Evolutionary conservation across 2,113 vertebrate genomes (phyloP).

Genomic region (Zosterops pallidus): DNA sequence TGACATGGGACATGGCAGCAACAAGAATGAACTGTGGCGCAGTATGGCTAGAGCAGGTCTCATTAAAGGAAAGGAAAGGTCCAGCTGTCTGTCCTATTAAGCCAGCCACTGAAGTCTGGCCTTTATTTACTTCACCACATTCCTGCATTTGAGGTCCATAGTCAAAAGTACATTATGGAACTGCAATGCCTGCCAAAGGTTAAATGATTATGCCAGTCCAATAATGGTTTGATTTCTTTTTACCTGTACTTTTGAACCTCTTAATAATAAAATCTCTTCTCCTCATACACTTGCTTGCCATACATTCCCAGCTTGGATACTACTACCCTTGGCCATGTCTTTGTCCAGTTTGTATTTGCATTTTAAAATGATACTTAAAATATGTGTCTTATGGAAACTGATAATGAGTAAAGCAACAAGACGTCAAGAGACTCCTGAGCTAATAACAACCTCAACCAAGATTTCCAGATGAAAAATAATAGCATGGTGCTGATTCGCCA

Average conservation of each 20-base stretch:
- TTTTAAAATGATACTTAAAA: not conserved
- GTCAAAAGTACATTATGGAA: not conserved
- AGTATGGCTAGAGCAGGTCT: not conserved
- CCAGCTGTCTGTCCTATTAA: not conserved
- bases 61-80: not conserved
- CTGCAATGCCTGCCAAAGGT: not conserved
- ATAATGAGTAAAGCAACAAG: not conserved
- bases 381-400: not conserved
- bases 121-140: not conserved
- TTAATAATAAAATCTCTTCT: not conserved
- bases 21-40: not conserved
- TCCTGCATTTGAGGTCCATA: not conserved
- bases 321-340: not conserved
- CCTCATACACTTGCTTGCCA: not conserved
- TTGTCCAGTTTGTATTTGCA: not conserved
- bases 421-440: not conserved
- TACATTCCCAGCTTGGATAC: not conserved
- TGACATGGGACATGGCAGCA: rapidly evolving
- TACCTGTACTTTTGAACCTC: not conserved
- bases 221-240: not conserved
- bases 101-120: not conserved
- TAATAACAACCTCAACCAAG: not conserved
- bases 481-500: not conserved
- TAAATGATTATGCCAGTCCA: not conserved
- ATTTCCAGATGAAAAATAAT: not conserved